A percentile compares a stretch with the other conserved stretches of the same genome.
These are phyloP conservation scores for Serilophus lunatus DNA, from an alignment of 2,113 vertebrate genomes.

Conservation along the genomic window DNA sequence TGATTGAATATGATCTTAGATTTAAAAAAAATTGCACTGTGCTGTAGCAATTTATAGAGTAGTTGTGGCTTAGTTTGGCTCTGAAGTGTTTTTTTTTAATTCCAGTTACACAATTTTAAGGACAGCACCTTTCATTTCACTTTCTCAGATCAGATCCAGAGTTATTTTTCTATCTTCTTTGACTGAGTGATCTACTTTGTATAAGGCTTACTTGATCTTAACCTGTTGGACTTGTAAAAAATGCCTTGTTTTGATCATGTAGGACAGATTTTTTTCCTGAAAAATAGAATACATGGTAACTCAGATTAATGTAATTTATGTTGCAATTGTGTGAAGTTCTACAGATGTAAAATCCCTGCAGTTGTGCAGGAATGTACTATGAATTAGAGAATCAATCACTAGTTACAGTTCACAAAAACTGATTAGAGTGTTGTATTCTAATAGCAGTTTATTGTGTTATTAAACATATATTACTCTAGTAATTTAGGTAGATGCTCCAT, in stretches of 20 bases:
- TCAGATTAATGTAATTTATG: background rate
- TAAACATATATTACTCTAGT: background rate
- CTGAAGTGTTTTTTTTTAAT: background rate
- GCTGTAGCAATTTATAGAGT: background rate
- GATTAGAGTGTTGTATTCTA: background rate
- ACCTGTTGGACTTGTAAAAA: slow-evolving; percentile 3
- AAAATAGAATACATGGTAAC: background rate
- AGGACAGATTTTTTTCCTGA: background rate
- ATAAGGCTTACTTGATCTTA: background rate
- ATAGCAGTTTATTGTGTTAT: background rate
- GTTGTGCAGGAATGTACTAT: background rate
- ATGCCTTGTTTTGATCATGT: background rate
- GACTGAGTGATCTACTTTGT: background rate
- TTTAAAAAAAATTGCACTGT: background rate
- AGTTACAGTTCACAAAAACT: background rate
- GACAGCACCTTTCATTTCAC: background rate
- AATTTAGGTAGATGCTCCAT: background rate
- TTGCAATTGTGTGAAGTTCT: background rate
- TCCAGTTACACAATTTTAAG: background rate
- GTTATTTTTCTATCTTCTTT: background rate
- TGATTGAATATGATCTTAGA: background rate
- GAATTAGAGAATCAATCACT: background rate
- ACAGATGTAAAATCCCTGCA: background rate
- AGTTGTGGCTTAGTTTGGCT: background rate
- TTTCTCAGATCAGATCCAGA: background rate